Evolutionary conservation across 1,140 invertebrate genomes (phyloP).

Genomic region (Mya arenaria): DNA sequence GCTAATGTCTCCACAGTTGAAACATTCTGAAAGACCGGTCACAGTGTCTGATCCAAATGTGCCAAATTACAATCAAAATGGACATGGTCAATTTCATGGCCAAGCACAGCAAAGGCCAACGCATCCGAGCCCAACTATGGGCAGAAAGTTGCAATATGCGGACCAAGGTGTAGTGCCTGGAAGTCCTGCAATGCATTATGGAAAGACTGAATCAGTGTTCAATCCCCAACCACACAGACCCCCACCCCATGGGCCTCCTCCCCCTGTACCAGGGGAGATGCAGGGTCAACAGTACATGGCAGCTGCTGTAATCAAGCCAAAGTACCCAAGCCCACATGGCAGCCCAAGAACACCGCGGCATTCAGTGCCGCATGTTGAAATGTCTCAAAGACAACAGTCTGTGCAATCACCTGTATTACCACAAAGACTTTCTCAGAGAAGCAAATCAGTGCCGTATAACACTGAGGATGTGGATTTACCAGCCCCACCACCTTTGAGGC

Average conservation of each 20-base stretch:
- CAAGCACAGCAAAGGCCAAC: neutral
- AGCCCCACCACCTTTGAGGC: neutral
- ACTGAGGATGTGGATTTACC: neutral
- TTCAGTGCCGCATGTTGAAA: neutral
- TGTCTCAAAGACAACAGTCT: neutral
- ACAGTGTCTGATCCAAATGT: neutral
- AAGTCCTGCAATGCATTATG: slow-evolving; percentile 46
- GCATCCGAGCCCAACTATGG: neutral
- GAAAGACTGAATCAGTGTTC: slow-evolving; percentile 51
- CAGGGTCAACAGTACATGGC: slow-evolving; percentile 7
- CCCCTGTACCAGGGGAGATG: slow-evolving; percentile 15
- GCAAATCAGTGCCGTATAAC: slow-evolving; percentile 39
- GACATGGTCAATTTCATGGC: slow-evolving; percentile 1
- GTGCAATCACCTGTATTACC: neutral
- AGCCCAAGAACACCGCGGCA: slow-evolving; percentile 35
- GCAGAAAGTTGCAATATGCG: neutral
- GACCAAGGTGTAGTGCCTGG: neutral
- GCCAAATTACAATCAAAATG: slow-evolving; percentile 15
- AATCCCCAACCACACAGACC: slow-evolving; percentile 38
- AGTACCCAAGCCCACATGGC: slow-evolving; percentile 13
- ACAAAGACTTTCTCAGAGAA: slow-evolving; percentile 29
- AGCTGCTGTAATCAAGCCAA: neutral
- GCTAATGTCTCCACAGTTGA: slow-evolving; percentile 12
- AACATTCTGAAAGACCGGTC: neutral
- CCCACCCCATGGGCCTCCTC: slow-evolving; percentile 37